Evolutionary conservation across 2,113 vertebrate genomes (phyloP).

Genomic region (Lamprotornis superbus): DNA sequence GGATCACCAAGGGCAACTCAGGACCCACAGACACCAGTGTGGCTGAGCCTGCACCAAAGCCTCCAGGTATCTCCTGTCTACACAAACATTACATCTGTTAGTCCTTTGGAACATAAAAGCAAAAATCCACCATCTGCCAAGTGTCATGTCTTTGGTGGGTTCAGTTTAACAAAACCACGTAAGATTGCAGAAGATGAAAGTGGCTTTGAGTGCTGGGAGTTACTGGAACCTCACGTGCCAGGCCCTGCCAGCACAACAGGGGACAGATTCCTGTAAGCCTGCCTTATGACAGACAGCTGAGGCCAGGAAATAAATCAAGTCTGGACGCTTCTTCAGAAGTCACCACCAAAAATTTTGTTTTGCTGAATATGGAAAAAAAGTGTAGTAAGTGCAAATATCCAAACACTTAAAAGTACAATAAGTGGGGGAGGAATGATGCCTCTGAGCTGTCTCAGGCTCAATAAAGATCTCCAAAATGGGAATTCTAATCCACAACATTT

Average conservation of each 20-base stretch:
- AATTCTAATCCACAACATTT: slow-evolving; percentile 1
- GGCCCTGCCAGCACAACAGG: neutral
- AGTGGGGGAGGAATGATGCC: neutral
- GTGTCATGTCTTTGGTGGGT: neutral
- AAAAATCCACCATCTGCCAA: neutral
- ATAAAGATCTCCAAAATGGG: neutral
- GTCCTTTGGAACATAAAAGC: neutral
- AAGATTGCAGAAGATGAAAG: neutral
- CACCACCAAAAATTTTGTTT: neutral
- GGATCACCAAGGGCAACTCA: neutral
- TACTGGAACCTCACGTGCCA: neutral
- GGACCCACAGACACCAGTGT: neutral
- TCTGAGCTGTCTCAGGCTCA: neutral
- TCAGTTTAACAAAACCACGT: neutral
- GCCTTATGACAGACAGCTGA: neutral
- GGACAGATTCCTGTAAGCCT: slow-evolving; percentile 5
- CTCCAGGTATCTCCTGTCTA: neutral
- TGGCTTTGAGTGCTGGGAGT: neutral
- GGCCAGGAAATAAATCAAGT: neutral
- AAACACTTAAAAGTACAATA: neutral
- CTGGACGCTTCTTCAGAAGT: neutral
- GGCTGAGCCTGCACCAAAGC: neutral
- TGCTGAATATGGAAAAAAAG: neutral
- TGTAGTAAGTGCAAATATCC: neutral
- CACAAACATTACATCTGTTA: neutral